phyloP scores from a whole-genome alignment of 2,888 invertebrate genomes.

The Anthrax anthrax region DNA sequence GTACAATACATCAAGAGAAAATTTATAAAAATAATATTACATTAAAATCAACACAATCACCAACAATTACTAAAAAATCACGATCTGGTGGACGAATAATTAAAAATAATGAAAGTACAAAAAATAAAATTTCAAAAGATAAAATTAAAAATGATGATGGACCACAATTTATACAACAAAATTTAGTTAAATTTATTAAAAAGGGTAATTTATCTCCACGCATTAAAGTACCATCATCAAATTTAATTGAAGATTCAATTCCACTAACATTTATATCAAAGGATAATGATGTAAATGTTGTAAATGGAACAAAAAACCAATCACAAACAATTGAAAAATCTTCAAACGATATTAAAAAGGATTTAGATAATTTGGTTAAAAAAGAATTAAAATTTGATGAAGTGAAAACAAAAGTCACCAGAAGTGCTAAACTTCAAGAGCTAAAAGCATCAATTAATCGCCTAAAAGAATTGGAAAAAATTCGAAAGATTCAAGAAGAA shows the following conservation, averaged over 20 bases:
- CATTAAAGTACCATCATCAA: slow-evolving; percentile 18
- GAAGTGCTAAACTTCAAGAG: slow-evolving; percentile 54
- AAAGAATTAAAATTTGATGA: slow-evolving; percentile 54
- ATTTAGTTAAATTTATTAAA: slow-evolving; percentile 29
- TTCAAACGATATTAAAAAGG: slow-evolving; percentile 27
- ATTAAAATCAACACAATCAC: no score
- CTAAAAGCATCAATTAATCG: slow-evolving; percentile 51
- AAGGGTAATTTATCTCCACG: slow-evolving; percentile 30
- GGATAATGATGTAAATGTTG: slow-evolving; percentile 22
- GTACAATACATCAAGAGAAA: no score
- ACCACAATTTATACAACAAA: slow-evolving; percentile 18
- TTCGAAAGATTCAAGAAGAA: slow-evolving; percentile 37
- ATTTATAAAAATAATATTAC: no score
- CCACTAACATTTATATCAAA: slow-evolving; percentile 18
- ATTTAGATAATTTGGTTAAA: slow-evolving; percentile 35
- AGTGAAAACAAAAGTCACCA: slow-evolving; percentile 49
- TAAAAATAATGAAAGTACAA: slow-evolving; percentile 21
- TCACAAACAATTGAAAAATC: slow-evolving; percentile 33
- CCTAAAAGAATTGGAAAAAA: slow-evolving; percentile 49
- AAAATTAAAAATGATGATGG: background rate
- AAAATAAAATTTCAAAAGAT: background rate
- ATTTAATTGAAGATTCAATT: background rate
- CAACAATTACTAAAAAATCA: slow-evolving; percentile 10
- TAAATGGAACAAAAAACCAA: slow-evolving; percentile 25
- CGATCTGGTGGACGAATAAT: slow-evolving; percentile 24